Evolutionary conservation across 1,140 invertebrate species (phyloP).

Genomic region (Drosophila jambulina): DNA sequence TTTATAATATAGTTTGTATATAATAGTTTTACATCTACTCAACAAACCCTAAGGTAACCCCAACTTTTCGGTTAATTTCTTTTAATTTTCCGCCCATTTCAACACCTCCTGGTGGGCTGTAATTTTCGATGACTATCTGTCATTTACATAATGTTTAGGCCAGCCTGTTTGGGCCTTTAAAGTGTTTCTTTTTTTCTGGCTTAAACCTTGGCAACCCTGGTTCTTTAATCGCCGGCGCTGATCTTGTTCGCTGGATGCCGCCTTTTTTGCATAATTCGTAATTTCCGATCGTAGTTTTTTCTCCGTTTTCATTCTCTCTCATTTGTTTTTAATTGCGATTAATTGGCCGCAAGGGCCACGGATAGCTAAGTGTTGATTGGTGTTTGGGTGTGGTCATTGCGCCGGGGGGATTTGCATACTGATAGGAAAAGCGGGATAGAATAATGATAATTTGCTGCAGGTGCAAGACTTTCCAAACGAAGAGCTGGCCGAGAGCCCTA

Average conservation of each 20-base stretch:
- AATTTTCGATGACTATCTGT: slow-evolving; percentile 27
- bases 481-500: slow-evolving; percentile 39
- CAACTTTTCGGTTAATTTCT: not conserved
- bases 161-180: slow-evolving; percentile 12
- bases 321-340: slow-evolving; percentile 69
- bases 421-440: slow-evolving; percentile 38
- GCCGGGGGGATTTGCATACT: slow-evolving; percentile 62
- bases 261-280: slow-evolving; percentile 70
- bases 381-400: slow-evolving; percentile 63
- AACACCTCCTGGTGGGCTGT: slow-evolving; percentile 11
- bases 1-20: not conserved
- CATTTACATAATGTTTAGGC: slow-evolving; percentile 24
- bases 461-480: slow-evolving; percentile 60
- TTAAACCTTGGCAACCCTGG: slow-evolving; percentile 35
- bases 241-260: slow-evolving; percentile 70
- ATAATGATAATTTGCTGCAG: slow-evolving; percentile 50
- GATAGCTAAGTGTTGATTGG: slow-evolving; percentile 69
- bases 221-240: slow-evolving; percentile 46
- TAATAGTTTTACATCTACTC: not conserved
- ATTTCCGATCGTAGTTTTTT: slow-evolving; percentile 43
- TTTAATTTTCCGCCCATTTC: slow-evolving; percentile 13
- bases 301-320: slow-evolving; percentile 4
- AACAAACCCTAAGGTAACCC: not conserved
- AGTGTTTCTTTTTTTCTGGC: not conserved
- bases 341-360: slow-evolving; percentile 72